Evolutionary conservation across 2,113 vertebrate species (phyloP).

Genomic region (Caloenas nicobarica): DNA sequence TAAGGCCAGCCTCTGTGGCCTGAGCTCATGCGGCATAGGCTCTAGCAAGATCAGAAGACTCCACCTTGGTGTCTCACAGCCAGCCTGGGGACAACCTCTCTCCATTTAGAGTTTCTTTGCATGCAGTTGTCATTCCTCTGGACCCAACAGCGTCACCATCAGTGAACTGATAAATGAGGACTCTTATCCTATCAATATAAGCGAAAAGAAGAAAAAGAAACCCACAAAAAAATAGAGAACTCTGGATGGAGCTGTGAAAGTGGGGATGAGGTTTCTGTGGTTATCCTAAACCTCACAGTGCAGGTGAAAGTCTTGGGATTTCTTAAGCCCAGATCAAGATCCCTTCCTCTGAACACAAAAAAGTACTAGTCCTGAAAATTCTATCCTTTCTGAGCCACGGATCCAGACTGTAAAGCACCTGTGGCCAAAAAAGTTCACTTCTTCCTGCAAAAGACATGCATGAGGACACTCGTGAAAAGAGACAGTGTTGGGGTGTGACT

Average conservation of each 20-base stretch:
- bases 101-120: neutral
- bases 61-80: neutral
- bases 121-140: neutral
- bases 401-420: neutral
- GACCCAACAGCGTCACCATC: neutral
- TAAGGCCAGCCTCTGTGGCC: neutral
- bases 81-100: neutral
- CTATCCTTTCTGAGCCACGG: neutral
- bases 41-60: neutral
- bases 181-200: neutral
- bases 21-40: accelerated
- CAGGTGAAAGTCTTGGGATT: neutral
- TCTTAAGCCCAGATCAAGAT: neutral
- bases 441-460: neutral
- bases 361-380: neutral
- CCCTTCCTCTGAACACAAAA: neutral
- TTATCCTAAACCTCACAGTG: neutral
- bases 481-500: neutral
- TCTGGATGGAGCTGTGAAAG: neutral
- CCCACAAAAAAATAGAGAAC: neutral
- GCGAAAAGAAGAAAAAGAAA: neutral
- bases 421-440: neutral
- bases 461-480: neutral
- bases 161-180: neutral
- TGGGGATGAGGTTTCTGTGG: neutral